A percentile compares a stretch with the other conserved stretches of the same genome.
phyloP scores from a whole-genome alignment of 2,113 vertebrate species.

The Anseranas semipalmata region DNA sequence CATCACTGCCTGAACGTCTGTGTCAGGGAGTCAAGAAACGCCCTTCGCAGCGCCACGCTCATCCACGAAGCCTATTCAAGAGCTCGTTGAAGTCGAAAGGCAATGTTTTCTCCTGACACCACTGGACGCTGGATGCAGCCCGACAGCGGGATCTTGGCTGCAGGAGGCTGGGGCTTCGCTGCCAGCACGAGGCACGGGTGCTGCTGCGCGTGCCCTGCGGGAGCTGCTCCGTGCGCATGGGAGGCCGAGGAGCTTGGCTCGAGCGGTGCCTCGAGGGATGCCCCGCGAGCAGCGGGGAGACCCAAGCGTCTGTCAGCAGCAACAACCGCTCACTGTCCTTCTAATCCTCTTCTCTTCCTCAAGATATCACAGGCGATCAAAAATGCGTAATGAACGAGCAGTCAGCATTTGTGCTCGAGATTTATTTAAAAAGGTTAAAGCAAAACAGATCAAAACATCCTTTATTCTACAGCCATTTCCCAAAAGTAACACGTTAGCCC shows the following conservation, averaged over 20 bases:
- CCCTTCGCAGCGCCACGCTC: not conserved
- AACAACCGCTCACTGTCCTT: not conserved
- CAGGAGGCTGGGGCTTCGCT: accelerated
- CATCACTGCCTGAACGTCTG: not conserved
- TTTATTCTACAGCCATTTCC: slow-evolving; percentile 49
- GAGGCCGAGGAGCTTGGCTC: not conserved
- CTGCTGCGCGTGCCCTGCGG: no score
- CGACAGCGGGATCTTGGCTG: not conserved
- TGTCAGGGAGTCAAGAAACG: not conserved
- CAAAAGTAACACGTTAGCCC: slow-evolving; percentile 44
- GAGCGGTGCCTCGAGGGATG: no score
- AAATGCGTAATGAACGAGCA: not conserved
- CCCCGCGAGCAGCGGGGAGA: no score
- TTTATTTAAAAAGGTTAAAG: slow-evolving; percentile 53
- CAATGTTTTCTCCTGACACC: not conserved
- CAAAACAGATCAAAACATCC: slow-evolving; percentile 66
- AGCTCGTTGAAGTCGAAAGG: not conserved
- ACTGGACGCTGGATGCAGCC: not conserved
- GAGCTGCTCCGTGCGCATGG: no score
- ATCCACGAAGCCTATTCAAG: accelerated
- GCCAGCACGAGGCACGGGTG: no score
- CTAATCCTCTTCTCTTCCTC: not conserved
- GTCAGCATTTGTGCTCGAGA: slow-evolving; percentile 2
- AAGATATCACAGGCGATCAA: not conserved
- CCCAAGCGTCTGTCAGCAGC: not conserved